phyloP scores from a whole-genome alignment of 2,888 invertebrate genomes.

The Tetragnatha montana region DNA sequence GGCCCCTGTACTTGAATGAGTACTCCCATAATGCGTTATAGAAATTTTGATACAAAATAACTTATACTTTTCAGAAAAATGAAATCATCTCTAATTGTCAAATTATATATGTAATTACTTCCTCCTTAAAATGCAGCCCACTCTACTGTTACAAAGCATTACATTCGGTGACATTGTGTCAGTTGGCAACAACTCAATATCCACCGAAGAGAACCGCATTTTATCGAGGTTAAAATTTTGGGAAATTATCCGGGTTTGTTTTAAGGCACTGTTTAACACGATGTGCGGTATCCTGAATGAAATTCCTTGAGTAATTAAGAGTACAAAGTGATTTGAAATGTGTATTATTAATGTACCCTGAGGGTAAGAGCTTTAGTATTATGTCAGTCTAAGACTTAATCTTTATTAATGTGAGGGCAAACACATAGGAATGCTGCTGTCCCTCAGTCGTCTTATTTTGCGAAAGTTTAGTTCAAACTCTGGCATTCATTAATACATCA shows the following conservation, averaged over 20 bases:
- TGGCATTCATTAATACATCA: background rate
- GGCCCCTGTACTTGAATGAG: no score
- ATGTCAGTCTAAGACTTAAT: constrained; percentile 8
- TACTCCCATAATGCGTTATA: no score
- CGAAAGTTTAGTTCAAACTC: constrained; percentile 21
- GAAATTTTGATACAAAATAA: no score
- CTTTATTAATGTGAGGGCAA: constrained; percentile 5
- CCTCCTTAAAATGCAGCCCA: no score
- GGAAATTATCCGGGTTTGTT: background rate
- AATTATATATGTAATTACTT: no score
- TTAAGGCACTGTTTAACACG: background rate
- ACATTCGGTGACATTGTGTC: no score
- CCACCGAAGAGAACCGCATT: background rate
- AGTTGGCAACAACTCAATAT: no score
- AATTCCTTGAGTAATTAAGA: background rate
- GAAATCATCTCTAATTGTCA: no score
- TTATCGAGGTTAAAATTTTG: background rate
- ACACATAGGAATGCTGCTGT: background rate
- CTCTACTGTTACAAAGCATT: no score
- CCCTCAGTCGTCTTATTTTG: constrained; percentile 3
- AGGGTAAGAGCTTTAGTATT: constrained; percentile 11
- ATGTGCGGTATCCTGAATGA: background rate
- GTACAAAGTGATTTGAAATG: constrained; percentile 4
- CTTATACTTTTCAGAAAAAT: no score
- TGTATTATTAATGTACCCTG: background rate